Conservation (phyloP, 1,140 invertebrate genomes). For the Psilanteris sp. region DNA sequence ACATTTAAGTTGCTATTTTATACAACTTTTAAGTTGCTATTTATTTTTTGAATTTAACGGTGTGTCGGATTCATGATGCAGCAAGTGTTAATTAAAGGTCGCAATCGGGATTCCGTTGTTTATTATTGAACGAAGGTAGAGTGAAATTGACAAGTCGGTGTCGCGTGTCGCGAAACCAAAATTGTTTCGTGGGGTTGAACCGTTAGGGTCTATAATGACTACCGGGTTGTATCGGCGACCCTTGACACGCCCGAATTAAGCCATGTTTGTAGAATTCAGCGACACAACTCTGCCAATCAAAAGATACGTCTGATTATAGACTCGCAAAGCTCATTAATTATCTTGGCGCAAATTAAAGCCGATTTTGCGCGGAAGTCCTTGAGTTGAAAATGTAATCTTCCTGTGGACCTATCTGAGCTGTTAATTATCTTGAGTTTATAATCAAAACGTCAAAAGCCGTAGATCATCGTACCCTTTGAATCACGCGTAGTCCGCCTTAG, state of each 20-base stretch:
- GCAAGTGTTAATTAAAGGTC: conserved; percentile 31
- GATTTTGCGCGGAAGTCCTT: conserved; percentile 61
- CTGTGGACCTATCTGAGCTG: conserved; percentile 40
- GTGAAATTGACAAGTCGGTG: conserved; percentile 1
- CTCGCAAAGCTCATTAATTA: conserved; percentile 72
- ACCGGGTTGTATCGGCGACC: conserved; percentile 26
- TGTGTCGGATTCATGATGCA: neutral
- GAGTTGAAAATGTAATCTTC: conserved; percentile 63
- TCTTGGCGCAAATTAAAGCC: conserved; percentile 50
- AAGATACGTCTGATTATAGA: conserved; percentile 76
- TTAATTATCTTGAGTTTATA: conserved; percentile 63
- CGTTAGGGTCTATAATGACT: conserved; percentile 29
- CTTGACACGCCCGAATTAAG: conserved; percentile 68
- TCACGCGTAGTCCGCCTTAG: conserved; percentile 15
- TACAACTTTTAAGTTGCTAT: neutral
- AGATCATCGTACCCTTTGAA: conserved; percentile 49
- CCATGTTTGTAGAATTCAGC: conserved; percentile 67
- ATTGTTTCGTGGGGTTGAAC: conserved; percentile 13
- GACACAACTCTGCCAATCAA: conserved; percentile 67
- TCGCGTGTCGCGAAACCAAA: conserved; percentile 34
- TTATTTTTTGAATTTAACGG: neutral
- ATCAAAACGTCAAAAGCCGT: conserved; percentile 60
- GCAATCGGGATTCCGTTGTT: conserved; percentile 9
- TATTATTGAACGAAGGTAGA: neutral
- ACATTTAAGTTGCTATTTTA: no score